Evolutionary conservation across 1,140 invertebrate genomes (phyloP), one percentile per base, ranked within the genome.

Genomic region (Capitella teleta): DNA sequence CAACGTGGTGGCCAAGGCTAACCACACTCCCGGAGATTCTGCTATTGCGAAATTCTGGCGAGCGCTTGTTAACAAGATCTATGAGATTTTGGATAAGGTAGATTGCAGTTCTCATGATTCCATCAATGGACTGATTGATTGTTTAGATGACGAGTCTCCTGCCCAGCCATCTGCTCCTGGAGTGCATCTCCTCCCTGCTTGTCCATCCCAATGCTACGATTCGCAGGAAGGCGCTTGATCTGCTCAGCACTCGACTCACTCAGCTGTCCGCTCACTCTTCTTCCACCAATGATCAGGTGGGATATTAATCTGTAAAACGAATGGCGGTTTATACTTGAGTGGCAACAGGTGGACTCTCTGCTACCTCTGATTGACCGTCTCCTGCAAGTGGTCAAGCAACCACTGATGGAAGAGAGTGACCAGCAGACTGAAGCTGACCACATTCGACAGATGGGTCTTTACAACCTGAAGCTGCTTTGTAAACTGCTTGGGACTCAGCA

Each of bases 401-500:
- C 49, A 36, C 52, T 5, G 38, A 37, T 16, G 16, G 19, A 5
- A 21, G 38, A 8, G 8, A 19, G n/a, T 14, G 23, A 44, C 21
- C 2, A 2, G 21, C 16, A 44, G 14, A 10, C 42, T 44, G 42
- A 44, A 10, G 5, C 28, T 28, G 25, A 4, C 5, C 24, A 21
- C 8, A 16, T 44, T 3, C 81, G 86, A 60, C 87, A 91, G 70
- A 84, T 82, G 1, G 82, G 85, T 1, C 66, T 93, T 14, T 77
- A 89, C 24, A 83, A 82, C 1, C 62, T 93, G 4, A 91, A 93
- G 68, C 66, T 91, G 3, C 60, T 93, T 8, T 81, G 84, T 0
- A 81, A 82, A 57, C 63, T 80, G 30, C 66, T 90, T 19, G 85
- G 64, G 8, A 19, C 38, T 21, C 24, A 49, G 34, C 56, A 68